Percentiles rank a stretch among this genome's conserved stretches.
phyloP scores from a whole-genome alignment of 2,888 invertebrate species.

The Napeogenes inachia region DNA sequence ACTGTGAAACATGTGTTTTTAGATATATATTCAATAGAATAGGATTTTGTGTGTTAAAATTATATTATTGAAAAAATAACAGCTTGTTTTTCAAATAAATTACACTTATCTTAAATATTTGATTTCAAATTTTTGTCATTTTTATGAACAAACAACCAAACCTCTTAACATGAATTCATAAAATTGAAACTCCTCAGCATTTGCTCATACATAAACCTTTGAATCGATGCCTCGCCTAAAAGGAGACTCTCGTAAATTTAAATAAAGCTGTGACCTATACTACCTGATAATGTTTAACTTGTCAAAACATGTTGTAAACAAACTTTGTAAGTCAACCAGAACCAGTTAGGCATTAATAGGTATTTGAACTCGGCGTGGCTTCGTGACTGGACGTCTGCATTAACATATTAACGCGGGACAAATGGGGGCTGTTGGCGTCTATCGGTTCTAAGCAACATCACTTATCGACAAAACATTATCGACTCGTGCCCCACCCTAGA shows the following conservation, averaged over 20 bases:
- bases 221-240: too few relatives aligned
- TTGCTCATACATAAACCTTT: too few relatives aligned
- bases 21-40: too few relatives aligned
- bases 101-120: too few relatives aligned
- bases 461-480: conserved; percentile 37
- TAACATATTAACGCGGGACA: conserved; percentile 53
- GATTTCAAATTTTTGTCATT: too few relatives aligned
- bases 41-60: too few relatives aligned
- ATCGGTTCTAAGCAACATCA: conserved; percentile 37
- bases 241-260: too few relatives aligned
- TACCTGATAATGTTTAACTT: conserved; percentile 30
- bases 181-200: too few relatives aligned
- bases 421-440: conserved; percentile 41
- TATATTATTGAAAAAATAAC: too few relatives aligned
- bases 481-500: conserved; percentile 29
- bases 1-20: conserved; percentile 8
- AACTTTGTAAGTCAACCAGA: conserved; percentile 38
- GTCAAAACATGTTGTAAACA: conserved; percentile 47
- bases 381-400: conserved; percentile 44
- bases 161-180: too few relatives aligned
- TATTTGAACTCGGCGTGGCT: conserved; percentile 28
- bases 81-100: too few relatives aligned
- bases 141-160: too few relatives aligned
- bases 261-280: conserved; percentile 19
- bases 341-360: conserved; percentile 28